Evolutionary conservation across 2,888 invertebrate species (phyloP), one percentile per base, ranked within the genome.

Genomic region (Drosophila testacea): DNA sequence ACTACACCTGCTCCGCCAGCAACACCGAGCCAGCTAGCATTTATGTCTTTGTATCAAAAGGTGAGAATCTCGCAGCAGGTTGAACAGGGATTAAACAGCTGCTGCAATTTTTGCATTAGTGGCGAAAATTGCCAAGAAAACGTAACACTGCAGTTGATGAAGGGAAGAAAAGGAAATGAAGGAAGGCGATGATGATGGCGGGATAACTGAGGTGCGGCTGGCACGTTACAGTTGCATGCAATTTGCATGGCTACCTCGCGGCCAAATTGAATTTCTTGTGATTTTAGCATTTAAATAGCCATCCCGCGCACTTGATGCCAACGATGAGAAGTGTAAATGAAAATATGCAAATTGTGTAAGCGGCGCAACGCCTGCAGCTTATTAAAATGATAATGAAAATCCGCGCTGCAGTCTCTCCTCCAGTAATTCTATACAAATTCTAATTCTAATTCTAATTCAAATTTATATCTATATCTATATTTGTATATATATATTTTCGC

Each of bases 1-100:
- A 98, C 94, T 97, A 97, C 93, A 96, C 97, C 76, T 97, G 97
- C 94, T 96, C 96, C 92, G 97, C 97, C 88, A 96, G 96, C 92
- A 97, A 97, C 94, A 96, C 97, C 77, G 96, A 97, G 93, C 95
- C 97, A 78, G 97, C 97, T 88, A 96, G 96, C 93, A 97, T 97
- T 92, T 96, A 95, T 93, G 97, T 97, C 91, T 97, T 96, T 93
- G 97, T 97, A 90, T 97, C 97, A 62, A 96, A 97, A 95, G 97
- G 97, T 96, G 94, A 94, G 94, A 77, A 73, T 57, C 56, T n/a
- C 47, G 30, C 39, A 48, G 63, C 44, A 42, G 59, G 34, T 61
- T 44, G 47, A 46, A 59, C 39, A 16, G 1, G 30, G 47, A 55
- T 60, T 75, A 56, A 77, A 34, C 77, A 75, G 76, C 72, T 68